These are phyloP conservation scores for Hemistola chrysoprasaria DNA, from an alignment of 2,888 invertebrate species.

Conservation along the genomic window DNA sequence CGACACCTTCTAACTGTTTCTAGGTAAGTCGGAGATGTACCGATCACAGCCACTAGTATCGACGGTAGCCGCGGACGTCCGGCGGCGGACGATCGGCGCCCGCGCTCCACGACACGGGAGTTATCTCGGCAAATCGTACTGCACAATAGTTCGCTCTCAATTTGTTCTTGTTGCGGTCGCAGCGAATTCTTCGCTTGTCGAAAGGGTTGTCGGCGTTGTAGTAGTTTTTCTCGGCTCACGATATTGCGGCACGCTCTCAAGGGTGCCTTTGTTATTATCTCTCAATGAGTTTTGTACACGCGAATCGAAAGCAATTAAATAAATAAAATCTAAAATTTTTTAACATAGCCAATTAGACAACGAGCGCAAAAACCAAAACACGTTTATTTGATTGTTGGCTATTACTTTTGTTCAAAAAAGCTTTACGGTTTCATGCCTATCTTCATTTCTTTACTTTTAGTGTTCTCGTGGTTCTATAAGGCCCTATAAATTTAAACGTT, in stretches of 20 bases:
- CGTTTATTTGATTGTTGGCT: too few relatives aligned
- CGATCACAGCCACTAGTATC: too few relatives aligned
- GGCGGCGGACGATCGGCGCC: conserved; percentile 58
- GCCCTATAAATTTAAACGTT: too few relatives aligned
- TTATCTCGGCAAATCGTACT: conserved; percentile 78
- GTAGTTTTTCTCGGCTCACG: conserved; percentile 66
- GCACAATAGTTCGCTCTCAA: conserved; percentile 79
- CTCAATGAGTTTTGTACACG: conserved; percentile 48
- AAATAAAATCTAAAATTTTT: conserved; percentile 1
- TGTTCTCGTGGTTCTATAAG: too few relatives aligned
- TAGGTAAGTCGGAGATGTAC: conserved; percentile 21
- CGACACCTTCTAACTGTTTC: conserved; percentile 10
- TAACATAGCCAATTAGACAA: neutral
- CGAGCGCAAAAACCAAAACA: neutral
- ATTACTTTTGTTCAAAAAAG: too few relatives aligned
- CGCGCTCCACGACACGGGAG: conserved; percentile 68
- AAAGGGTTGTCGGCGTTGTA: conserved; percentile 60
- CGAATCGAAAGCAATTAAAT: conserved; percentile 47
- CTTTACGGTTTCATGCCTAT: too few relatives aligned
- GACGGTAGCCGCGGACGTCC: conserved; percentile 59
- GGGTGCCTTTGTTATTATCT: conserved; percentile 57
- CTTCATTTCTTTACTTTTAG: too few relatives aligned
- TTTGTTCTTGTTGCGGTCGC: conserved; percentile 80
- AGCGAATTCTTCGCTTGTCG: conserved; percentile 76
- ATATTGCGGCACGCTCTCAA: conserved; percentile 49